Evolutionary conservation across 2,888 invertebrate species (phyloP), one percentile per base, ranked within the genome.

Genomic region (Scaptomyza caliginosa): DNA sequence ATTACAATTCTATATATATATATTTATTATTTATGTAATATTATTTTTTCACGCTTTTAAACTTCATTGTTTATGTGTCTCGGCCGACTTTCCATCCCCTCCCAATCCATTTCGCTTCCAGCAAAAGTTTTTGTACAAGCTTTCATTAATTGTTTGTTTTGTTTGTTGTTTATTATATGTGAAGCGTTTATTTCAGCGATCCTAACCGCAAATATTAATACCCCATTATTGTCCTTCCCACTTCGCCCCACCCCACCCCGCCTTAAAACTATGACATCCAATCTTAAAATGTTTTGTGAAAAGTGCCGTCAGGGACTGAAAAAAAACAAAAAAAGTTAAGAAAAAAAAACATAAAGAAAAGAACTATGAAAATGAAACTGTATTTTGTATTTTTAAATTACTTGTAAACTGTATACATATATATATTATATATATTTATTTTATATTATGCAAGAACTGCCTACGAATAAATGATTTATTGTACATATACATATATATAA

Each of bases 391-490:
- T 78, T 86, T 84, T 79, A 79, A 82, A 85, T 87, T 86, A 84
- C 83, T 84, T 83, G 86, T 87, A 86, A 83, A 83, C 82, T 87
- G 71, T 83, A 87, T 85, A 86, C 86, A 82, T 67, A 32, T 3
- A 74, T 87, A 87, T 85, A 86, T 82, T 85, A 86, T 82, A 82
- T 67, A 69, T 87, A 87, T 83, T 83, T 83, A 83, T 82, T 85
- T 87, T 83, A 87, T 85, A 87, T 82, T 85, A 79, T 86, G 88
- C 86, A 87, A 84, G 83, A 84, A 87, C 83, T 84, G 83, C 83
- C 83, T 84, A 87, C 88, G 86, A 84, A 84, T 84, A 84, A 87
- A 84, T 71, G 86, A 87, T 82, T 87, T 87, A 87, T 79, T 84
- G 88, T 84, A 87, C 46, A 52, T 34, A 48, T 48, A 36, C 23